Percentiles rank a stretch among this genome's conserved stretches.
Conservation (phyloP, 2,888 invertebrate species). For the Graphium colonna region DNA sequence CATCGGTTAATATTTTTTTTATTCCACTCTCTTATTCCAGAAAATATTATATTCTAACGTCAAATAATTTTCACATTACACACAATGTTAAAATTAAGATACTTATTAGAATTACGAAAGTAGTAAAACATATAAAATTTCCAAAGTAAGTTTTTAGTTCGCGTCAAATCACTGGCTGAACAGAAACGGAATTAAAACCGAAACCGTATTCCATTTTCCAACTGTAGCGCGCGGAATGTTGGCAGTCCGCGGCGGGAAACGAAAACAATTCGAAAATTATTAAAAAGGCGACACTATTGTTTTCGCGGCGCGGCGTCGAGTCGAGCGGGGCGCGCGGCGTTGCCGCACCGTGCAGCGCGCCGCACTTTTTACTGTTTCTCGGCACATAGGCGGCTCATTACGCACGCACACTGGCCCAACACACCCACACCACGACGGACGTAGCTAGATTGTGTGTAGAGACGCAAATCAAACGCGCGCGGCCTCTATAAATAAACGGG, state of each 20-base stretch:
- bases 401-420: slow-evolving; percentile 45
- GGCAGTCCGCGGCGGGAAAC: too few species aligned
- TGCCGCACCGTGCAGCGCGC: slow-evolving; percentile 71
- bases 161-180: background rate
- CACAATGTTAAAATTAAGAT: too few species aligned
- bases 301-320: slow-evolving; percentile 59
- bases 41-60: slow-evolving; percentile 25
- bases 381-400: slow-evolving; percentile 77
- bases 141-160: too few species aligned
- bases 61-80: background rate
- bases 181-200: background rate
- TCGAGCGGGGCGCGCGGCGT: slow-evolving; percentile 68
- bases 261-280: slow-evolving; percentile 49
- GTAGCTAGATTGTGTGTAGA: slow-evolving; percentile 64
- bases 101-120: too few species aligned
- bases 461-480: slow-evolving; percentile 53
- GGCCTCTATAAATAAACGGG: slow-evolving; percentile 63
- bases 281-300: slow-evolving; percentile 60
- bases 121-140: too few species aligned
- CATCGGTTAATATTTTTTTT: slow-evolving; percentile 74
- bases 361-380: slow-evolving; percentile 82
- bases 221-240: background rate
- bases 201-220: background rate
- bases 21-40: slow-evolving; percentile 62
- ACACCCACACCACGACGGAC: slow-evolving; percentile 28